Base-by-base conservation (phyloP, 2,113 vertebrate genomes). In the Aegithalos caudatus region DNA sequence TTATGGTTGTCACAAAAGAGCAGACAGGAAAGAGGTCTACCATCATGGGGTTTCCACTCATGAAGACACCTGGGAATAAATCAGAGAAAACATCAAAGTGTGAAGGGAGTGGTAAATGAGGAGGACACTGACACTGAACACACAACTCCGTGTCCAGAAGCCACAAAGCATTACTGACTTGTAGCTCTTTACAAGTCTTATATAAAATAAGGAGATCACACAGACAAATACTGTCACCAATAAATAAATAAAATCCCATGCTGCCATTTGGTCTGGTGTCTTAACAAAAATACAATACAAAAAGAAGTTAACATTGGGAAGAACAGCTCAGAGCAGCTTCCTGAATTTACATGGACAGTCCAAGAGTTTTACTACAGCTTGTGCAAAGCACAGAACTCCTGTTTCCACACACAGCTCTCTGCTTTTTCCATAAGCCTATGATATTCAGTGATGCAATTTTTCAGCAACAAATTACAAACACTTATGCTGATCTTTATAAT, bases 1-100 rank as follows among this genome's bases (percentile, higher is more conserved):
- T 99, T 99, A 97, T 99, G 99, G 98, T 99, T 99, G 97, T 99
- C 99, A 97, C 99, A 99, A 94, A 99, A 99, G 3, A 99, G 98
- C 69, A 99, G 98, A 90, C 99, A 99, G 84, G 99, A 99, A 31
- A 99, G 98, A 48, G 99, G 99, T 11, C 98, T 97, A 18, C 99
- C 99, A 53, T 98, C 98, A 25, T 99, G 99, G 54, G 99, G 99
- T 50, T 98, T 98, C 98, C 99, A 98, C 71, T 99, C 99, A 24
- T 99, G 99, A 27, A 99, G 98, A 98, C 99, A 99, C 89, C 99
- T 99, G 83, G 50, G 71, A 51, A 73, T 88, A 81, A 88, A 86
- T 28, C 7, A 88, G 56, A 70, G 56, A 79, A 79, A 67, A 92
- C 3, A 72, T 19, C 14, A 10, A 51, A 56, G n/a, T 1, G 25